Evolutionary conservation across 2,888 invertebrate genomes (phyloP), one percentile per base, ranked within the genome.

Genomic region (Cybosia mesomella): DNA sequence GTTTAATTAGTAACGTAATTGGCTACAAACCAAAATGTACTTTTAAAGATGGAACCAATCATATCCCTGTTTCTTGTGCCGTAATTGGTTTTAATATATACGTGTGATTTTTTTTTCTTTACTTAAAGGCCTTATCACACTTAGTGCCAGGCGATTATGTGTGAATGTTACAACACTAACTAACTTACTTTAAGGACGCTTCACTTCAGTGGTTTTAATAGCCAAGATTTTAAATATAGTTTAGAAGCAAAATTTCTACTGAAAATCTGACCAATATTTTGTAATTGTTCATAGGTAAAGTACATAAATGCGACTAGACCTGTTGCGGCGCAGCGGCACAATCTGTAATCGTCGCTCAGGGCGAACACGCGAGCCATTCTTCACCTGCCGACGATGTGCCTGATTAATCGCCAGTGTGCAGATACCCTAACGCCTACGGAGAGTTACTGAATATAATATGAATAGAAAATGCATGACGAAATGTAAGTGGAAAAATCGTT

Each of bases 281-380:
- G 58, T 70, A 67, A 75, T 79, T 75, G 69, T 77, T 66, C 65
- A 65, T 68, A 77, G 75, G 71, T 68, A 72, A 59, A 68, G 63
- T 70, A 61, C 70, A 73, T 74, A 80, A 74, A 73, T 72, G 64
- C 72, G 73, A 65, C 61, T 60, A 49, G 67, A 63, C 68, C 62
- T 22, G 61, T 68, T 18, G 61, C 57, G 68, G 75, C 67, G 72
- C 77, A 74, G 79, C 82, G 79, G 81, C 77, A 84, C 82, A 85
- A 87, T 86, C 87, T 83, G 79, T 75, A 77, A 86, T 87, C 87
- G 75, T 66, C 64, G 83, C 87, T 81, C 54, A 71, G 59, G 85
- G 87, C 82, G 63, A 83, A 79, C 85, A 86, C 85, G 85, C 83
- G 80, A 72, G 74, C 82, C 76, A 79, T 83, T 78, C 80, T 76